Conservation (phyloP, 2,113 vertebrate species). For the Plestiodon gilberti region DNA sequence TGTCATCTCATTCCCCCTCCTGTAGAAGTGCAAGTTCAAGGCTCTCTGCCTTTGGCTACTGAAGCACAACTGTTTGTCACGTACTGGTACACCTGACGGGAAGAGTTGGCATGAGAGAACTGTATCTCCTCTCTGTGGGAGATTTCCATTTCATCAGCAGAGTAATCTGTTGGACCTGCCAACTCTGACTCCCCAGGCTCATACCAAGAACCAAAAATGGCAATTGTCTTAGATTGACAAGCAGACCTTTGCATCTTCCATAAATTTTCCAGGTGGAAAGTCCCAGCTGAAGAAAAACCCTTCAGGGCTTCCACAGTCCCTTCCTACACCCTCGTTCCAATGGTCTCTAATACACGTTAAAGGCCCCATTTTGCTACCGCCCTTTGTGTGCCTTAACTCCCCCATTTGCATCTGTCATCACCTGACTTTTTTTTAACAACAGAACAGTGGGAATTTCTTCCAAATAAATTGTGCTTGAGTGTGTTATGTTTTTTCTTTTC, state of each 20-base stretch:
- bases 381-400: constrained; percentile 58
- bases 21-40: neutral
- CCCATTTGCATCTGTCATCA: neutral
- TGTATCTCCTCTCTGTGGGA: neutral
- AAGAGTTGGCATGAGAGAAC: constrained; percentile 10
- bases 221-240: neutral
- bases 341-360: neutral
- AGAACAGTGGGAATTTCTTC: neutral
- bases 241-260: neutral
- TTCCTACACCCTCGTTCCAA: neutral
- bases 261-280: neutral
- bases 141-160: neutral
- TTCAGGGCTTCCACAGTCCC: neutral
- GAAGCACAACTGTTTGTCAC: neutral
- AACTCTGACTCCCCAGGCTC: neutral
- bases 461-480: neutral
- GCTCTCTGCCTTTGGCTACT: constrained; percentile 1
- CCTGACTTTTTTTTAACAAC: accelerated
- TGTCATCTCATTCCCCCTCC: neutral
- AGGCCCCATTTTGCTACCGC: neutral
- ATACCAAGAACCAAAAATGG: neutral
- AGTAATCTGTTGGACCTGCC: neutral
- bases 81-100: neutral
- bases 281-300: neutral
- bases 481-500: neutral